phyloP scores from a whole-genome alignment of 1,140 invertebrate species.

The Arctopsyche grandis region DNA sequence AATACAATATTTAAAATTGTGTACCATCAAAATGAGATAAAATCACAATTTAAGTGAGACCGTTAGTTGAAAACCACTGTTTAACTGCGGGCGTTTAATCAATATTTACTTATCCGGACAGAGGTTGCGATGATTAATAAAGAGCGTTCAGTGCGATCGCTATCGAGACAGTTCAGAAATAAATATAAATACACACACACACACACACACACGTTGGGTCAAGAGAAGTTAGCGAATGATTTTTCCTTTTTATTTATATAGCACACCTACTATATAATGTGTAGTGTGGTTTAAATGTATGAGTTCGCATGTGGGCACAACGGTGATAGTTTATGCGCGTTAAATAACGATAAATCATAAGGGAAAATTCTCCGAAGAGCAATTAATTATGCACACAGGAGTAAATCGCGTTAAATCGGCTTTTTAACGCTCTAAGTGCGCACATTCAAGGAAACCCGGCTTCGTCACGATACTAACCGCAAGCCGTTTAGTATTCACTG shows the following conservation, averaged over 20 bases:
- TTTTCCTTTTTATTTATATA: too few relatives aligned
- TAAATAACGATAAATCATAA: conserved; percentile 13
- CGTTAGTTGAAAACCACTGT: background rate
- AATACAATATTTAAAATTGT: too few relatives aligned
- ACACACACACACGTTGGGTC: background rate
- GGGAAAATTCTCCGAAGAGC: background rate
- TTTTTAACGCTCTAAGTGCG: too few relatives aligned
- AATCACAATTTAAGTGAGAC: background rate
- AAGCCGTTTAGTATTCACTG: too few relatives aligned
- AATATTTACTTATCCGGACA: conserved; percentile 16
- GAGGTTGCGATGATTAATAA: conserved; percentile 21
- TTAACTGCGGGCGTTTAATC: conserved; percentile 1
- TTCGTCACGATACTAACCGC: too few relatives aligned
- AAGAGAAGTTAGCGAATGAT: background rate
- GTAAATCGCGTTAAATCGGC: too few relatives aligned
- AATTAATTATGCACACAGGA: too few relatives aligned
- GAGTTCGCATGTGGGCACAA: background rate
- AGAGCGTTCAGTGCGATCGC: conserved; percentile 13
- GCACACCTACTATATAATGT: too few relatives aligned
- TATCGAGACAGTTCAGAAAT: conserved; percentile 21
- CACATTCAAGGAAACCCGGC: too few relatives aligned
- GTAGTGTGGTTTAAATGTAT: background rate
- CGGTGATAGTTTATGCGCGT: conserved; percentile 6
- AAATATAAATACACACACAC: background rate
- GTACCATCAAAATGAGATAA: too few relatives aligned